Evolutionary conservation across 1,140 invertebrate genomes (phyloP), one percentile per base, ranked within the genome.

Genomic region (Druon quercuslanigerum): DNA sequence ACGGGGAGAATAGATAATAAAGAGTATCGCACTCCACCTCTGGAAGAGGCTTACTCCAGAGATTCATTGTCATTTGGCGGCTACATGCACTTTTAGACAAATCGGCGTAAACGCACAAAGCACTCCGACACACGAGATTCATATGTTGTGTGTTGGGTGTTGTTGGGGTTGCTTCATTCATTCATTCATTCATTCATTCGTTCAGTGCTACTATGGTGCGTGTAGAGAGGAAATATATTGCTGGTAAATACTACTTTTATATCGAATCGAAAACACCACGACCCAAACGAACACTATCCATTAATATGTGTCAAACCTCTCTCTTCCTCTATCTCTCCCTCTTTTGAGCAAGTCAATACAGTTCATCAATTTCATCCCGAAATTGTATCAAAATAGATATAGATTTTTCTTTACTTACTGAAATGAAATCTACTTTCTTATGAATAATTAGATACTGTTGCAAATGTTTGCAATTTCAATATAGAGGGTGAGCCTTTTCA

Each of bases 51-150:
- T 66, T 66, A 66, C 40, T 66, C 60, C 25, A 33, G 12, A 16
- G 60, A 66, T 66, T 66, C 60, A 66, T 66, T 66, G 60, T 66
- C 60, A 66, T 66, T 66, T 66, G 60, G 60, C 40, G 60, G n/a
- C 60, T 66, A 66, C 60, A 66, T 20, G 60, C 14, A 66, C 60
- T 66, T 66, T 66, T 66, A 66, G 60, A 66, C 60, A 66, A 66
- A 66, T 66, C 60, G 60, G 14, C 60, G 60, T 66, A 66, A 66
- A 66, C 60, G 25, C 60, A 66, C 60, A 66, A 66, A 66, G 60
- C 60, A 66, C 60, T 66, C 40, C 14, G 60, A 66, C 60, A 40
- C 60, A 66, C 40, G 60, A 66, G 60, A 66, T 46, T 66, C 60
- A 20, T 40, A 66, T 66, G 14, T 33, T 14, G 16, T 9, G 17